phyloP scores from a whole-genome alignment of 1,140 invertebrate genomes.

The Helicorthomorpha holstii region DNA sequence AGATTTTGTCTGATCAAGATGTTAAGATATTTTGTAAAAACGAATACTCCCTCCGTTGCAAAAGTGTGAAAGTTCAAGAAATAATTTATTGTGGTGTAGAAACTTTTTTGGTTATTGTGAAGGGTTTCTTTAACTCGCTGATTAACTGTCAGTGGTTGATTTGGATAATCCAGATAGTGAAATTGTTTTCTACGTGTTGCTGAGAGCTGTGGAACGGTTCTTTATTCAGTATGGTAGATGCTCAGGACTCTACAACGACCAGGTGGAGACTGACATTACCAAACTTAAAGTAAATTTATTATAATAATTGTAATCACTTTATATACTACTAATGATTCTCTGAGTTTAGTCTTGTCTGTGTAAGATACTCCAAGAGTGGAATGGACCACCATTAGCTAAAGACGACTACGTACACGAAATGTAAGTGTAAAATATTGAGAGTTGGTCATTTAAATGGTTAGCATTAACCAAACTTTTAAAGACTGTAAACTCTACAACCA shows the following conservation, averaged over 20 bases:
- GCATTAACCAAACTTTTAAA: too few relatives aligned
- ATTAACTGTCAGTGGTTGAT: constrained; percentile 29
- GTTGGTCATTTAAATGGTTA: too few relatives aligned
- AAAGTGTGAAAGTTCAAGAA: constrained; percentile 32
- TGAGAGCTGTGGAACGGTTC: constrained; percentile 78
- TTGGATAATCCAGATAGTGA: constrained; percentile 62
- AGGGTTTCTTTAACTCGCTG: background rate
- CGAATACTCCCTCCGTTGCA: too few relatives aligned
- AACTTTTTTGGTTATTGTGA: background rate
- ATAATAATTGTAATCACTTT: background rate
- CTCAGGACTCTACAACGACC: constrained; percentile 71
- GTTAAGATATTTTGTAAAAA: constrained; percentile 46
- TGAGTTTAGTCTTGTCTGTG: constrained; percentile 47
- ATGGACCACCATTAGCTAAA: constrained; percentile 49
- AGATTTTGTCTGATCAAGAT: constrained; percentile 55
- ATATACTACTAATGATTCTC: background rate
- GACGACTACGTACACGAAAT: constrained; percentile 94
- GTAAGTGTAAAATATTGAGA: too few relatives aligned
- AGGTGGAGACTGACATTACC: constrained; percentile 75
- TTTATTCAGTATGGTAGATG: constrained; percentile 69
- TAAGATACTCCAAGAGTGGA: constrained; percentile 72
- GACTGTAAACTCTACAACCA: constrained; percentile 36
- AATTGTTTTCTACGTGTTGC: constrained; percentile 76
- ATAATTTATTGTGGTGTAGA: constrained; percentile 37
- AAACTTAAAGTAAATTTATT: constrained; percentile 47